Conservation (phyloP, 2,113 vertebrate genomes). For the Etia nguti region DNA sequence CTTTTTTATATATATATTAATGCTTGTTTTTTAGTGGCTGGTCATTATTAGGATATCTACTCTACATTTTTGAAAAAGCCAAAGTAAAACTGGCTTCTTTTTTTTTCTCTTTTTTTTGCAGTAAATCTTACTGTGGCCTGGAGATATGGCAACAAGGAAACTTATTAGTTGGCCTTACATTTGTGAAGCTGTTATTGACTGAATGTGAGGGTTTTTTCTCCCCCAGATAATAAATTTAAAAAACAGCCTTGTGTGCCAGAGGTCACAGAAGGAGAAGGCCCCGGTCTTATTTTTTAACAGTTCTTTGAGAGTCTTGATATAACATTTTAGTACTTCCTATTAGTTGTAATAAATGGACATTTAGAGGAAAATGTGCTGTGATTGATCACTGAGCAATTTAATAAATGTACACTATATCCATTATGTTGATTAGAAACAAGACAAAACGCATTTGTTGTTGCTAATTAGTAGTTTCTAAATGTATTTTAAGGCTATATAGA, state of each 20-base stretch:
- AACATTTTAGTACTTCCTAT: background rate
- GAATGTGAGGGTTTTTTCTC: background rate
- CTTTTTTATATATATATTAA: background rate
- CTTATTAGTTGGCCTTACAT: background rate
- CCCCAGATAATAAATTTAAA: background rate
- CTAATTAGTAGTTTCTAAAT: background rate
- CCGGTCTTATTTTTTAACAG: background rate
- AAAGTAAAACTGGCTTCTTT: background rate
- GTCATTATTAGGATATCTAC: background rate
- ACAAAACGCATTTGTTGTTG: background rate
- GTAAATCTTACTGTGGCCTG: background rate
- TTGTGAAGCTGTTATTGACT: background rate
- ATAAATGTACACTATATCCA: background rate
- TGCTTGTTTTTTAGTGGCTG: background rate
- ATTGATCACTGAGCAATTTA: background rate
- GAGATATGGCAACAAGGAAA: background rate
- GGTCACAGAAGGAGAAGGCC: background rate
- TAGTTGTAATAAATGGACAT: background rate
- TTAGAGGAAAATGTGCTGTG: background rate
- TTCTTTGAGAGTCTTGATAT: background rate
- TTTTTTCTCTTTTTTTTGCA: background rate
- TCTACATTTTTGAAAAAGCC: background rate
- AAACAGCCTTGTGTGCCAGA: background rate
- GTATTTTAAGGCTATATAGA: background rate
- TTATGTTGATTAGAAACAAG: background rate